A percentile compares a stretch with the other conserved stretches of the same genome.
These are phyloP conservation scores for Orchestia grillus DNA, from an alignment of 1,140 invertebrate genomes.

Conservation along the genomic window DNA sequence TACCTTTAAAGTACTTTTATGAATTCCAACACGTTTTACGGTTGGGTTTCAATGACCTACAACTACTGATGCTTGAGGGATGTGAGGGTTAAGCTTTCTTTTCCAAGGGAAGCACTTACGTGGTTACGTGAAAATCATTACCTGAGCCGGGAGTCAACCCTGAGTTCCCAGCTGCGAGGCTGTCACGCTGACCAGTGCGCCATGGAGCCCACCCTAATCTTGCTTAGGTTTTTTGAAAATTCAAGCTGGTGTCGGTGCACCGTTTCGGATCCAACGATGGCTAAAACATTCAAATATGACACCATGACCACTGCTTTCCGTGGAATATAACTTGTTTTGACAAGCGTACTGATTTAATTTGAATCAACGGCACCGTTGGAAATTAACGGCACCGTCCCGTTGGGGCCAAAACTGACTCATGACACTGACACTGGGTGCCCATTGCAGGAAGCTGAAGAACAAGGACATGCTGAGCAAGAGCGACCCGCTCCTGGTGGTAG, in stretches of 20 bases:
- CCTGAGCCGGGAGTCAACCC: no score
- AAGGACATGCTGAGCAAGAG: conserved; percentile 74
- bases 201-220: no score
- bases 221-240: no score
- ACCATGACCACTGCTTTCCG: neutral
- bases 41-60: no score
- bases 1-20: neutral
- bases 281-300: neutral
- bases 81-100: no score
- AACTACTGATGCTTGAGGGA: no score
- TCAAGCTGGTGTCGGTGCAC: neutral
- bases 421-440: neutral
- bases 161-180: no score
- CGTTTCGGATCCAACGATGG: neutral
- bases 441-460: conserved; percentile 72
- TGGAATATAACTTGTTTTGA: neutral
- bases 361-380: no score
- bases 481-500: conserved; percentile 74
- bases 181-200: no score
- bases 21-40: no score
- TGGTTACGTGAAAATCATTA: no score
- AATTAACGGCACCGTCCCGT: neutral
- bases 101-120: no score
- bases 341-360: neutral
- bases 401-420: neutral